phyloP scores from a whole-genome alignment of 2,888 invertebrate species.

The Lasioglossum lativentre region DNA sequence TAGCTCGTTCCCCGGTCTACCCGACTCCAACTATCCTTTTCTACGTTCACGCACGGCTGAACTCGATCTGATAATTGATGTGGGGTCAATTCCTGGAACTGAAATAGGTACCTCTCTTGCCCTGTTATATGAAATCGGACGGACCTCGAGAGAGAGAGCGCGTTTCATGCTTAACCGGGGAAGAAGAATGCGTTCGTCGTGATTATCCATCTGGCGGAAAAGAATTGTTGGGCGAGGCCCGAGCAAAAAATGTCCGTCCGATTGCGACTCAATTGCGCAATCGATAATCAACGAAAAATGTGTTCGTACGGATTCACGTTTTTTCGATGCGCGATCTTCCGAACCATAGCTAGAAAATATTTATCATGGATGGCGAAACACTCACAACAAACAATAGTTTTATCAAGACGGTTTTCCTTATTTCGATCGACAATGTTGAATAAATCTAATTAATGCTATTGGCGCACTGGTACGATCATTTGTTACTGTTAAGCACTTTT shows the following conservation, averaged over 20 bases:
- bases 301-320: background rate
- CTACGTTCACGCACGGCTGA: slow-evolving; percentile 17
- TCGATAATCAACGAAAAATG: background rate
- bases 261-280: background rate
- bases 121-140: slow-evolving; percentile 21
- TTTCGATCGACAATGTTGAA: too few relatives aligned
- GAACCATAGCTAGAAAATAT: too few relatives aligned
- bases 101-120: slow-evolving; percentile 14
- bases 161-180: slow-evolving; percentile 5
- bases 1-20: slow-evolving; percentile 5
- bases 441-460: too few relatives aligned
- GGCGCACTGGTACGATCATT: too few relatives aligned
- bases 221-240: background rate
- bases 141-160: background rate
- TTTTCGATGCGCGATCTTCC: too few relatives aligned
- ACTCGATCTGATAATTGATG: slow-evolving; percentile 19
- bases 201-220: slow-evolving; percentile 9
- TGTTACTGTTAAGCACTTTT: too few relatives aligned
- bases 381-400: too few relatives aligned
- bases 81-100: slow-evolving; percentile 21
- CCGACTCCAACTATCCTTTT: background rate
- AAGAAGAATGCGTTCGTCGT: slow-evolving; percentile 9
- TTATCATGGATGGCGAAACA: too few relatives aligned
- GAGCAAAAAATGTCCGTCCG: background rate
- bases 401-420: too few relatives aligned